These are phyloP conservation scores for Amorpha juglandis DNA, from an alignment of 2,888 invertebrate species.

Conservation along the genomic window DNA sequence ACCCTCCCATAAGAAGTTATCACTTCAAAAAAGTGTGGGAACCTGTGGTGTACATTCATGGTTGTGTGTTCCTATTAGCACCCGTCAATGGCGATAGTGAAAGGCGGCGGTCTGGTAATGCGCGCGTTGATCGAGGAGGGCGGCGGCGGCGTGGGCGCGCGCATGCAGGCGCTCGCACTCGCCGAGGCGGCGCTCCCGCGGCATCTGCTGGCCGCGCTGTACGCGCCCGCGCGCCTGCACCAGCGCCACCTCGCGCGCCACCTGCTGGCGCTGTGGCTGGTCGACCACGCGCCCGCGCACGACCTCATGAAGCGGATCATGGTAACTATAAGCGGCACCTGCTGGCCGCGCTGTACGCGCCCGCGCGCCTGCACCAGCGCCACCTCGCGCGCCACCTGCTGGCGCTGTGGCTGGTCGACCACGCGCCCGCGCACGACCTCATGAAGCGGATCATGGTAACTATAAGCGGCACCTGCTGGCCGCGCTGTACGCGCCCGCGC, in stretches of 20 bases:
- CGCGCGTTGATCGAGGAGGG: constrained; percentile 99
- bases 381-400: constrained; percentile 96
- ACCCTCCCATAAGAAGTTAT: too few species aligned
- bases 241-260: constrained; percentile 96
- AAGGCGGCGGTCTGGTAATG: constrained; percentile 98
- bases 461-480: constrained; percentile 85
- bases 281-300: constrained; percentile 96
- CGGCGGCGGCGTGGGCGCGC: constrained; percentile 93
- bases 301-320: constrained; percentile 93
- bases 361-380: constrained; percentile 91
- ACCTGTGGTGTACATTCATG: too few species aligned
- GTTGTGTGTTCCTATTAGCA: constrained; percentile 83
- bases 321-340: constrained; percentile 80
- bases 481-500: constrained; percentile 94
- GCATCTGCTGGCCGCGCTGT: constrained; percentile 95
- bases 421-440: constrained; percentile 94
- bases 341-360: constrained; percentile 95
- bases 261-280: constrained; percentile 97
- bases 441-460: constrained; percentile 92
- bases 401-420: constrained; percentile 97
- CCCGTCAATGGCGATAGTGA: constrained; percentile 98
- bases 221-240: constrained; percentile 93
- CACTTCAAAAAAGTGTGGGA: too few species aligned
- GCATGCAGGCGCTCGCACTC: constrained; percentile 97
- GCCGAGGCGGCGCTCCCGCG: constrained; percentile 98